Conservation (phyloP, 2,888 invertebrate species). For the Agriopis leucophaearia region DNA sequence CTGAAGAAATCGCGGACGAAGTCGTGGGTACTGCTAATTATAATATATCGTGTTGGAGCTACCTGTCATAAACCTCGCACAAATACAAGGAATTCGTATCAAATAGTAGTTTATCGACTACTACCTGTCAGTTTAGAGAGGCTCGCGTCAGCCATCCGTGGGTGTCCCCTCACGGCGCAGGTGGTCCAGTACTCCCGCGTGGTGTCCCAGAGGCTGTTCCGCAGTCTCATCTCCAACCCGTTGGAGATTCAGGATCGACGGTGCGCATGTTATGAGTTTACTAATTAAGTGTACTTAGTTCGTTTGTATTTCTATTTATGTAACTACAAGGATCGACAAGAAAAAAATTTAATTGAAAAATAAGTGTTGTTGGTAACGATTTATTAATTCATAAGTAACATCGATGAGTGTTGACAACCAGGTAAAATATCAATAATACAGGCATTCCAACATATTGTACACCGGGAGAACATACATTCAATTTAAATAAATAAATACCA, state of each 20-base stretch:
- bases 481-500: too few species aligned
- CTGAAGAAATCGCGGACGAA: too few species aligned
- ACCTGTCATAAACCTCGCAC: too few species aligned
- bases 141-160: neutral
- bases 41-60: too few species aligned
- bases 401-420: neutral
- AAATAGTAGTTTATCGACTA: neutral
- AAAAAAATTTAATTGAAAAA: too few species aligned
- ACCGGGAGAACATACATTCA: neutral
- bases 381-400: constrained; percentile 9
- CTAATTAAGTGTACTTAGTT: too few species aligned
- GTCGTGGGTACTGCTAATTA: too few species aligned
- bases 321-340: too few species aligned
- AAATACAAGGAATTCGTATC: too few species aligned
- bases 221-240: constrained; percentile 1
- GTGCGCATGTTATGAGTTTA: constrained; percentile 29
- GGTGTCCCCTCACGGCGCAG: constrained; percentile 19
- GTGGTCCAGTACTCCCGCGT: constrained; percentile 26
- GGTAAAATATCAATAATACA: neutral
- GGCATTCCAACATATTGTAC: neutral
- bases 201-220: constrained; percentile 16
- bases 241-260: constrained; percentile 20
- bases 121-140: constrained; percentile 10
- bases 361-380: neutral
- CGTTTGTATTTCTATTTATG: too few species aligned